A percentile compares a stretch with the other conserved stretches of the same genome.
These are phyloP conservation scores for Apis mellifera DNA, from an alignment of 1,140 invertebrate genomes.

Conservation along the genomic window Amel_HAv3.1 CM009941.2:13493001-13493500, in stretches of 20 bases:
- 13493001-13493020: conserved; percentile 46
- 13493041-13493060: background rate
- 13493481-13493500: conserved; percentile 63
- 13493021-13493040: conserved; percentile 27
- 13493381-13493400: conserved; percentile 37
- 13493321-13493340: too few species aligned
- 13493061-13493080: too few species aligned
- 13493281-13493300: too few species aligned
- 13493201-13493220: background rate
- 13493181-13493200: too few species aligned
- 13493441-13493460: conserved; percentile 56
- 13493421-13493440: conserved; percentile 66
- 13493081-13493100: too few species aligned
- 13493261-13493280: too few species aligned
- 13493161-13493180: too few species aligned
- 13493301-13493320: background rate
- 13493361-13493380: conserved; percentile 8
- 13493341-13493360: conserved; percentile 7
- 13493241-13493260: too few species aligned
- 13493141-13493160: too few species aligned
- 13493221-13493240: background rate
- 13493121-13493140: too few species aligned
- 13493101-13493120: too few species aligned
- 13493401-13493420: conserved; percentile 55
- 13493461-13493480: conserved; percentile 57